These are phyloP conservation scores for Phoxinus dragarum DNA, from an alignment of 2,797 vertebrate genomes.

Conservation along the genomic window DNA sequence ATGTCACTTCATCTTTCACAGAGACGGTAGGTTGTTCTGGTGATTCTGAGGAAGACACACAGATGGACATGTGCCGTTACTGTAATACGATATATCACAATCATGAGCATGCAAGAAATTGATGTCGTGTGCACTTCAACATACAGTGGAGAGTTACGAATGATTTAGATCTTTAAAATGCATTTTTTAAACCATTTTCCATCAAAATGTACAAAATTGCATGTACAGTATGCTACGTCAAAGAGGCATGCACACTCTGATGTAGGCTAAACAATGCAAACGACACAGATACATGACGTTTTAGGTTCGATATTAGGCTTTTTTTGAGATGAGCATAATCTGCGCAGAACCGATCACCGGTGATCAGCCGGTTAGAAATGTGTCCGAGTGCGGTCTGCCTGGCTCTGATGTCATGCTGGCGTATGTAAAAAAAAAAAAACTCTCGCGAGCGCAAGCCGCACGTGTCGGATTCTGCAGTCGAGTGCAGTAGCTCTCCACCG, in stretches of 20 bases:
- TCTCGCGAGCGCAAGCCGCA: too few species aligned
- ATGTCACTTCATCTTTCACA: slow-evolving; percentile 50
- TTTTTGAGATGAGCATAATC: too few species aligned
- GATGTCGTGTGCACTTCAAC: neutral
- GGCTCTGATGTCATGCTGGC: too few species aligned
- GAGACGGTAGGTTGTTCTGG: slow-evolving; percentile 51
- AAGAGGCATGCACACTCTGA: neutral
- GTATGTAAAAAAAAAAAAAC: too few species aligned
- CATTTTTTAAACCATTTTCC: neutral
- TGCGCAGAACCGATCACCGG: too few species aligned
- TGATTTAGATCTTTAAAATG: neutral
- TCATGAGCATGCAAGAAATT: neutral
- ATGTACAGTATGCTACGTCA: neutral
- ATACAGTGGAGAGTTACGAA: neutral
- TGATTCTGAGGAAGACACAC: slow-evolving; percentile 55
- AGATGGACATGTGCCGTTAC: neutral
- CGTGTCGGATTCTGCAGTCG: too few species aligned
- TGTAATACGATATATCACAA: neutral
- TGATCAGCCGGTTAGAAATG: too few species aligned
- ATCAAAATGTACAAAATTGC: neutral
- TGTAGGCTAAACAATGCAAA: neutral
- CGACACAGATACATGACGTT: neutral
- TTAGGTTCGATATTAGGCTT: too few species aligned
- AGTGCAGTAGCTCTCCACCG: too few species aligned
- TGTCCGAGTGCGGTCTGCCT: too few species aligned